These are phyloP conservation scores for Struthio camelus DNA, from an alignment of 2,113 vertebrate genomes.

Conservation along the genomic window DNA sequence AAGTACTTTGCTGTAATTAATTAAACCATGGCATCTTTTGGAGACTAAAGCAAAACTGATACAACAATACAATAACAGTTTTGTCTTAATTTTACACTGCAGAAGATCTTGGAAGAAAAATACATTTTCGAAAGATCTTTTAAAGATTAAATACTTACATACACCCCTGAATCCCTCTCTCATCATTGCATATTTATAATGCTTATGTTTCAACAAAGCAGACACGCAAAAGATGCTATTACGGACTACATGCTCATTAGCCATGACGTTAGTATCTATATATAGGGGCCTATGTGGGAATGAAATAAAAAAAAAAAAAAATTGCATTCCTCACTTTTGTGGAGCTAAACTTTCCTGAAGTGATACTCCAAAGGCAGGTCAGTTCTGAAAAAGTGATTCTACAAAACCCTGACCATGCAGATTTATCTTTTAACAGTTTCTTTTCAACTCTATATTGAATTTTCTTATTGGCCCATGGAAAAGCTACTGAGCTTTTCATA, in stretches of 20 bases:
- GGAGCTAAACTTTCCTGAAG: not conserved
- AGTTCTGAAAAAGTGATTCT: not conserved
- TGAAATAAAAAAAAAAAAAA: not conserved
- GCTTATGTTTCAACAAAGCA: not conserved
- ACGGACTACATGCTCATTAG: not conserved
- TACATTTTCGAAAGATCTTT: not conserved
- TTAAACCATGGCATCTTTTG: not conserved
- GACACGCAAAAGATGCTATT: not conserved
- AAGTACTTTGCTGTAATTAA: not conserved
- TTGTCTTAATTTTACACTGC: not conserved
- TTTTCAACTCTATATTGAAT: not conserved
- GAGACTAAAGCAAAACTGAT: not conserved
- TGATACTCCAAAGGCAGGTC: not conserved
- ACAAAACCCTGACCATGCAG: not conserved
- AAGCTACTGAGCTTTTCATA: not conserved
- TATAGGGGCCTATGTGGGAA: rapidly evolving
- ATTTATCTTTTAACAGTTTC: not conserved
- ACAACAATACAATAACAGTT: not conserved
- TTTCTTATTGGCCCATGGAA: not conserved
- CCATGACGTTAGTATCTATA: not conserved
- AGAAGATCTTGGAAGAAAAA: not conserved
- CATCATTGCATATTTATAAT: not conserved
- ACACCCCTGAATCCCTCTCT: not conserved
- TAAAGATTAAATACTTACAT: not conserved
- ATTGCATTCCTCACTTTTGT: not conserved